Conservation (phyloP, 2,888 invertebrate species). For the Spodoptera picta region DNA sequence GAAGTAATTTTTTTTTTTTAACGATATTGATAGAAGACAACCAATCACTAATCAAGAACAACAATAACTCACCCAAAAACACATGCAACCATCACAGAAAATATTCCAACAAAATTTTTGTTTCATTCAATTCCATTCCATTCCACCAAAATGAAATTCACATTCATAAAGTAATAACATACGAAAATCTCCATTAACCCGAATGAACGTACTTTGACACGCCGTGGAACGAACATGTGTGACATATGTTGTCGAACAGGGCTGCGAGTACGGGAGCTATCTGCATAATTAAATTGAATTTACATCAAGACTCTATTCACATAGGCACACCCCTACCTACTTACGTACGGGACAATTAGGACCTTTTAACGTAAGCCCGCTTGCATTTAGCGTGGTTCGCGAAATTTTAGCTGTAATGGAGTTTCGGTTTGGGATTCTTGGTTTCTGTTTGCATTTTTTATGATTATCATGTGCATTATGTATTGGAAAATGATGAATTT, state of each 20-base stretch:
- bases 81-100: background rate
- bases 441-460: conserved; percentile 18
- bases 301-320: conserved; percentile 59
- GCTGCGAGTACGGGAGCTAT: conserved; percentile 45
- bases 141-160: conserved; percentile 15
- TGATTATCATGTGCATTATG: no score
- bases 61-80: no score
- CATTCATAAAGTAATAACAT: conserved; percentile 38
- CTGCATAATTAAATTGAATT: conserved; percentile 71
- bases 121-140: conserved; percentile 1
- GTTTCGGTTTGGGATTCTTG: conserved; percentile 28
- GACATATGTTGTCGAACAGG: conserved; percentile 35
- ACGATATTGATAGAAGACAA: no score
- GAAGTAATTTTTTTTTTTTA: no score
- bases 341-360: conserved; percentile 52
- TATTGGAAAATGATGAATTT: no score
- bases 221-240: conserved; percentile 9
- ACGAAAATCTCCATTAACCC: conserved; percentile 43
- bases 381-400: conserved; percentile 41
- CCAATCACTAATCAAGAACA: no score
- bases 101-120: conserved; percentile 7
- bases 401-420: conserved; percentile 32
- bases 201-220: conserved; percentile 44
- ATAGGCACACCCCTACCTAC: conserved; percentile 45
- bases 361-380: conserved; percentile 50